phyloP scores from a whole-genome alignment of 2,888 invertebrate genomes.

The Heterodera filipjevi region DNA sequence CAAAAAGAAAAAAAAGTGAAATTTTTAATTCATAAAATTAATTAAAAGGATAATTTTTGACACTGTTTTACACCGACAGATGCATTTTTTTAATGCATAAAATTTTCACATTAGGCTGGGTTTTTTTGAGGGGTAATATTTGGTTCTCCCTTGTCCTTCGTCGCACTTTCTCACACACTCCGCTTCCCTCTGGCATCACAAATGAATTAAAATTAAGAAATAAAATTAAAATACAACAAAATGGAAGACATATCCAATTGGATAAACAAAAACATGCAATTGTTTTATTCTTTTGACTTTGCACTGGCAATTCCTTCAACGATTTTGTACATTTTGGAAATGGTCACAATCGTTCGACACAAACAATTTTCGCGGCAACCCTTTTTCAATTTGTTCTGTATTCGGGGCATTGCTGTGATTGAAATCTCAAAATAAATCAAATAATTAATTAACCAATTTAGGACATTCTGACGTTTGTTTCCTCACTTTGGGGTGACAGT shows the following conservation, averaged over 20 bases:
- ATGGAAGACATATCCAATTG: background rate
- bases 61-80: too few species aligned
- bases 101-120: too few species aligned
- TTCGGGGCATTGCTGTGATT: background rate
- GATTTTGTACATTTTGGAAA: background rate
- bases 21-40: too few species aligned
- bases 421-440: background rate
- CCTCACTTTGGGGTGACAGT: background rate
- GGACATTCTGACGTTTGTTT: background rate
- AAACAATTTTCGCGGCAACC: background rate
- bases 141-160: too few species aligned
- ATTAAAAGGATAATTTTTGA: too few species aligned
- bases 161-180: too few species aligned
- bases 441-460: background rate
- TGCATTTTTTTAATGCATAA: too few species aligned
- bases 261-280: background rate
- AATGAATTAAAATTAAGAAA: too few species aligned
- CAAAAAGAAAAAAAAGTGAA: too few species aligned
- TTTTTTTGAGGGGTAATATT: too few species aligned
- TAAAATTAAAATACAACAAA: too few species aligned
- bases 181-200: too few species aligned
- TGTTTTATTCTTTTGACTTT: background rate
- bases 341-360: background rate
- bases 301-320: conserved; percentile 1
- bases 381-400: background rate